A percentile compares a stretch with the other conserved stretches of the same genome.
Evolutionary conservation across 1,140 invertebrate species (phyloP).

Genomic region (Leptonema lineaticorne): DNA sequence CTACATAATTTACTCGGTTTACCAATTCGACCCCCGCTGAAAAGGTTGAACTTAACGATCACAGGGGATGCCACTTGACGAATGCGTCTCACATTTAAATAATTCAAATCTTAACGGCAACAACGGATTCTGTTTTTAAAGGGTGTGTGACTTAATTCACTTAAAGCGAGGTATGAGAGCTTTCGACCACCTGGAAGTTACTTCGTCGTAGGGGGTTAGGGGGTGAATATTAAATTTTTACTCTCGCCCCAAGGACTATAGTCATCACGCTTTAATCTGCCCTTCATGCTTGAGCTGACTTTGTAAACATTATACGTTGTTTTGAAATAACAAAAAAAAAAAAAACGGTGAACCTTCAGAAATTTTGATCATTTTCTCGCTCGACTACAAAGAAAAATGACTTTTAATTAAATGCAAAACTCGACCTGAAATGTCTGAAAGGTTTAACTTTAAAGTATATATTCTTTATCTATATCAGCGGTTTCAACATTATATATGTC

Average conservation of each 20-base stretch:
- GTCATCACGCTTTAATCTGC: neutral
- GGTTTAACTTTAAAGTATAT: too few species aligned
- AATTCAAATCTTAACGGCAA: neutral
- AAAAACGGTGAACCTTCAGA: neutral
- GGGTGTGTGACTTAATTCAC: constrained; percentile 18
- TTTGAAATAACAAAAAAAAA: neutral
- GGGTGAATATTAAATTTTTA: constrained; percentile 19
- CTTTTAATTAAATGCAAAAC: too few species aligned
- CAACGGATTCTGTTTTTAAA: too few species aligned
- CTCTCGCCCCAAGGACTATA: neutral
- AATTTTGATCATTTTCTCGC: too few species aligned
- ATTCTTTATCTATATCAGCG: too few species aligned
- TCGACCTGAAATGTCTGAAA: too few species aligned
- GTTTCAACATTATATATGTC: too few species aligned
- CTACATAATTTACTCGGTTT: constrained; percentile 33
- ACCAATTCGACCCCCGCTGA: neutral
- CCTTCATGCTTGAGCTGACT: neutral
- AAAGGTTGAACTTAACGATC: constrained; percentile 5
- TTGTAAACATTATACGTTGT: constrained; percentile 6
- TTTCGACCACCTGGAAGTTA: too few species aligned
- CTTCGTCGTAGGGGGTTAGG: too few species aligned
- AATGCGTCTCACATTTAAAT: constrained; percentile 17
- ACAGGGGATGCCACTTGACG: neutral
- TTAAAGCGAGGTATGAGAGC: constrained; percentile 1
- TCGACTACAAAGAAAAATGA: too few species aligned